These are phyloP conservation scores for Oostethus manadensis DNA, from an alignment of 2,113 vertebrate genomes.

Conservation along the genomic window DNA sequence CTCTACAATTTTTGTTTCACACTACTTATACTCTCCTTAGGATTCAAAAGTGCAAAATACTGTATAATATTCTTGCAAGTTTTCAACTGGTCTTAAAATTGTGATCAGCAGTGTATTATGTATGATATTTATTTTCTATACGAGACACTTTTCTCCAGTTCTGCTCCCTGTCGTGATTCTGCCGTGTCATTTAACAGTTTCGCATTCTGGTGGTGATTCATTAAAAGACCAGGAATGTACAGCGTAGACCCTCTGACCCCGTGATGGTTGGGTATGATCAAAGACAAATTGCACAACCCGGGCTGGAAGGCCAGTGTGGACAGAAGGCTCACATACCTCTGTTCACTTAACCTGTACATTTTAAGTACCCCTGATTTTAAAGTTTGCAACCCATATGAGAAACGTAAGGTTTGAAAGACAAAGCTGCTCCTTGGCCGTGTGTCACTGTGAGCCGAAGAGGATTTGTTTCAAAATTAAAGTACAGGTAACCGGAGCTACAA, in stretches of 20 bases:
- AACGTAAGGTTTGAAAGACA: conserved; percentile 33
- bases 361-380: conserved; percentile 9
- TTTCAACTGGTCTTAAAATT: too few species aligned
- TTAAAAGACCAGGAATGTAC: conserved; percentile 67
- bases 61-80: too few species aligned
- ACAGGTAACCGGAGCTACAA: conserved; percentile 8
- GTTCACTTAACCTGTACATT: conserved; percentile 29
- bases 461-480: conserved; percentile 4
- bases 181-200: background rate
- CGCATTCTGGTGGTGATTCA: conserved; percentile 59
- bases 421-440: conserved; percentile 9
- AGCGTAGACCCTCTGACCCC: conserved; percentile 50
- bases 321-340: conserved; percentile 40
- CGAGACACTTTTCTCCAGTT: background rate
- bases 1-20: too few species aligned
- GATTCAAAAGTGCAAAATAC: too few species aligned
- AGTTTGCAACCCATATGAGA: conserved; percentile 8
- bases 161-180: conserved; percentile 1
- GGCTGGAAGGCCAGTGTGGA: conserved; percentile 6
- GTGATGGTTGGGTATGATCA: conserved; percentile 56
- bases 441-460: background rate
- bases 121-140: too few species aligned
- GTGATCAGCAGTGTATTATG: too few species aligned
- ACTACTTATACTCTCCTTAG: too few species aligned
- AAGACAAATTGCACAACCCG: conserved; percentile 35